phyloP scores from a whole-genome alignment of 2,888 invertebrate genomes.

The Calameuta filiformis region DNA sequence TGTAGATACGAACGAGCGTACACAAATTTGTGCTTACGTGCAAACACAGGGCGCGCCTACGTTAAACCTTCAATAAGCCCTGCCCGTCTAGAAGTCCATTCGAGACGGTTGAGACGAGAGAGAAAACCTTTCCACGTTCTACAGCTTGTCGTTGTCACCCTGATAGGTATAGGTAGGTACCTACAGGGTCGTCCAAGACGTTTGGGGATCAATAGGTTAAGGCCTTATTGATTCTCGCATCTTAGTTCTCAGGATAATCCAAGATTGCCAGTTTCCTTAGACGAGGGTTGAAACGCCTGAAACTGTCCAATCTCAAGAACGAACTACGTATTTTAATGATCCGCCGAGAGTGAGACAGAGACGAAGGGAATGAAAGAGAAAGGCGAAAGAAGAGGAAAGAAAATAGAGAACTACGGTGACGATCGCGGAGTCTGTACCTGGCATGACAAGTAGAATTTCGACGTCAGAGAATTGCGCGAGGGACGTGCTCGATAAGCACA shows the following conservation, averaged over 20 bases:
- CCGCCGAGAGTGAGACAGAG: background rate
- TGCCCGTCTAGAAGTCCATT: background rate
- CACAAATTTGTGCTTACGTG: background rate
- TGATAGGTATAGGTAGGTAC: background rate
- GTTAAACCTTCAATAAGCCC: constrained; percentile 4
- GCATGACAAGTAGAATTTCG: background rate
- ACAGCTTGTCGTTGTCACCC: background rate
- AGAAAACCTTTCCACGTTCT: background rate
- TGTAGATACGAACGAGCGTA: background rate
- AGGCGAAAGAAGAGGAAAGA: background rate
- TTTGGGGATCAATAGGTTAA: constrained; percentile 38
- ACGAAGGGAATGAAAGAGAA: background rate
- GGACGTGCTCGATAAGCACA: background rate
- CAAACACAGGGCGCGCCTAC: background rate
- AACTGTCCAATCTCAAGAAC: background rate
- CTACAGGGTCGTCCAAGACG: background rate
- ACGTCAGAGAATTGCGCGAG: background rate
- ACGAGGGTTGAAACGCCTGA: background rate
- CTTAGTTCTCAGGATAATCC: background rate
- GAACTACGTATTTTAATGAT: background rate
- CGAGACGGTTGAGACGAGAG: background rate
- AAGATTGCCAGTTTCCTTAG: background rate
- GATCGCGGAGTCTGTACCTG: background rate
- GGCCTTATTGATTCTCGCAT: constrained; percentile 38
- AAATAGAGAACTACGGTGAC: background rate